A percentile compares a stretch with the other conserved stretches of the same genome.
Conservation (phyloP, 2,888 invertebrate genomes). For the Cataglyphis altisquamis region DNA sequence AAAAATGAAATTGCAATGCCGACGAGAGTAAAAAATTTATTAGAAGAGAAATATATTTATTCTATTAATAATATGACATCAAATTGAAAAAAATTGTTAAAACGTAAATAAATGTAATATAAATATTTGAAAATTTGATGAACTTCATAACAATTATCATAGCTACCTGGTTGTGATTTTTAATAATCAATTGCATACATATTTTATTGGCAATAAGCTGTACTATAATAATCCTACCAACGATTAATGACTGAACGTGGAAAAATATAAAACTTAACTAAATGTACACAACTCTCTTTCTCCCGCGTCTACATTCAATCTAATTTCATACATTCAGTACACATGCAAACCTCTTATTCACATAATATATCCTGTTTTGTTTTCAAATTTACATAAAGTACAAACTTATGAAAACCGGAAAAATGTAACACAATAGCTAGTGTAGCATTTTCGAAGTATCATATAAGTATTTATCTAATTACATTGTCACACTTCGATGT, state of each 20-base stretch:
- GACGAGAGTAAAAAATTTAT: too few species aligned
- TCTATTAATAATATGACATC: too few species aligned
- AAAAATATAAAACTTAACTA: constrained; percentile 86
- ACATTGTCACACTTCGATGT: constrained; percentile 83
- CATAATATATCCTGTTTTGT: constrained; percentile 72
- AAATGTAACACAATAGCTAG: constrained; percentile 83
- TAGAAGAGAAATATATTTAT: too few species aligned
- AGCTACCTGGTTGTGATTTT: background rate
- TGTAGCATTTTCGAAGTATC: constrained; percentile 79
- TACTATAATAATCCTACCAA: constrained; percentile 81
- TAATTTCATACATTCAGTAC: constrained; percentile 64
- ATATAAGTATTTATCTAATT: constrained; percentile 82
- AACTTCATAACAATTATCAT: too few species aligned
- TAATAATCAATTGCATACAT: constrained; percentile 55
- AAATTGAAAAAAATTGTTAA: too few species aligned
- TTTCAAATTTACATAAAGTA: constrained; percentile 85
- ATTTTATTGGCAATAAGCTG: constrained; percentile 74
- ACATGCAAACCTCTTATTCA: constrained; percentile 63
- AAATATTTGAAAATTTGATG: too few species aligned
- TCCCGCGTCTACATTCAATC: constrained; percentile 62
- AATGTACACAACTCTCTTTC: constrained; percentile 82
- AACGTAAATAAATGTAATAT: too few species aligned
- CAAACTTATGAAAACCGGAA: constrained; percentile 85
- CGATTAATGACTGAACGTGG: constrained; percentile 85
- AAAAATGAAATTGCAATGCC: too few species aligned